Percentiles rank a stretch among this genome's conserved stretches.
Conservation (phyloP, 2,797 vertebrate genomes). For the Heliangelus exortis region DNA sequence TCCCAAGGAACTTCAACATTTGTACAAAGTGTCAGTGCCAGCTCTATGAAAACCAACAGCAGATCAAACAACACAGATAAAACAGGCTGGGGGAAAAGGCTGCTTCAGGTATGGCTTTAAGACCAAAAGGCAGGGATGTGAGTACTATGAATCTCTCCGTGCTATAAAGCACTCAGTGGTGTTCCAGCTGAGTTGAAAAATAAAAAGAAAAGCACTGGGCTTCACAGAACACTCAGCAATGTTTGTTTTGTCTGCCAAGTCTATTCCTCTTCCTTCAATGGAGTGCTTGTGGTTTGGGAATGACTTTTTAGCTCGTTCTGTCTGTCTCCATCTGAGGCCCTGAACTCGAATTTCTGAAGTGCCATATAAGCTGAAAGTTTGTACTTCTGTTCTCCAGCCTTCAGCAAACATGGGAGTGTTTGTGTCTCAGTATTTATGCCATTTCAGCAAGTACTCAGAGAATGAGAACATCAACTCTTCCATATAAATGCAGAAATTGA, state of each 20-base stretch:
- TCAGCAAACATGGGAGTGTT: neutral
- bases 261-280: conserved; percentile 26
- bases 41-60: neutral
- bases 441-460: conserved; percentile 17
- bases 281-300: conserved; percentile 27
- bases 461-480: neutral
- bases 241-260: conserved; percentile 58
- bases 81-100: neutral
- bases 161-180: neutral
- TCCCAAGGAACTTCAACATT: conserved; percentile 4
- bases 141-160: neutral
- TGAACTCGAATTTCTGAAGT: neutral
- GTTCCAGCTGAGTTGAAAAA: conserved; percentile 26
- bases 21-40: neutral
- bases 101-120: neutral
- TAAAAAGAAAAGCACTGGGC: neutral
- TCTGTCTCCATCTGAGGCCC: conserved; percentile 4
- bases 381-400: neutral
- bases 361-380: conserved; percentile 17
- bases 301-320: neutral
- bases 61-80: neutral
- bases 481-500: neutral
- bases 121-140: neutral
- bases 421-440: neutral
- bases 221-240: neutral